A percentile compares a stretch with the other conserved stretches of the same genome.
Evolutionary conservation across 2,888 invertebrate species (phyloP).

Genomic region (Holacanthella duospinosa): DNA sequence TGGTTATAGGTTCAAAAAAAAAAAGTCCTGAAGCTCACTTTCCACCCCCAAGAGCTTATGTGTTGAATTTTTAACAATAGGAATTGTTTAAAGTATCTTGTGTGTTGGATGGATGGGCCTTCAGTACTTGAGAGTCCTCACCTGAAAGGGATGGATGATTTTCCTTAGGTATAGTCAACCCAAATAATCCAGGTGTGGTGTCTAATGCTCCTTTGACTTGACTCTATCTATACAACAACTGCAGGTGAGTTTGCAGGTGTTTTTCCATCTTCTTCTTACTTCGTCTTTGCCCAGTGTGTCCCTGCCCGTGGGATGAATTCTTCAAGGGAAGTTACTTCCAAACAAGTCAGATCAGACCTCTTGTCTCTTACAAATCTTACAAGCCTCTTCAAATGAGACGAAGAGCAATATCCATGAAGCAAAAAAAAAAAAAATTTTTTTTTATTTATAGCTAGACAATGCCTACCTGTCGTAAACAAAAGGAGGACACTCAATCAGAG

Average conservation of each 20-base stretch:
- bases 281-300: neutral
- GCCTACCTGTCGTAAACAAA: neutral
- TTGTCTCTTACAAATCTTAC: neutral
- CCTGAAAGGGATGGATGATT: neutral
- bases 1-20: no score
- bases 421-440: no score
- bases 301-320: constrained; percentile 3
- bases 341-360: neutral
- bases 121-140: neutral
- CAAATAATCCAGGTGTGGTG: neutral
- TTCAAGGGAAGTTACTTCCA: neutral
- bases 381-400: neutral
- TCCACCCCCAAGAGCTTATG: constrained; percentile 1
- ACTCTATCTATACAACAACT: neutral
- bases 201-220: neutral
- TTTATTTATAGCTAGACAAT: neutral
- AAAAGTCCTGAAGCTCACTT: constrained; percentile 6
- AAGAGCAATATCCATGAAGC: neutral
- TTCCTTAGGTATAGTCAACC: neutral
- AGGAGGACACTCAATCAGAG: neutral
- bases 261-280: neutral
- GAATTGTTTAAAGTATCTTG: constrained; percentile 4
- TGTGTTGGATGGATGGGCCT: neutral
- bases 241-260: constrained; percentile 6
- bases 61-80: constrained; percentile 6